Base-by-base conservation (phyloP, 2,113 vertebrate species). In the Nothocercus nigrocapillus region DNA sequence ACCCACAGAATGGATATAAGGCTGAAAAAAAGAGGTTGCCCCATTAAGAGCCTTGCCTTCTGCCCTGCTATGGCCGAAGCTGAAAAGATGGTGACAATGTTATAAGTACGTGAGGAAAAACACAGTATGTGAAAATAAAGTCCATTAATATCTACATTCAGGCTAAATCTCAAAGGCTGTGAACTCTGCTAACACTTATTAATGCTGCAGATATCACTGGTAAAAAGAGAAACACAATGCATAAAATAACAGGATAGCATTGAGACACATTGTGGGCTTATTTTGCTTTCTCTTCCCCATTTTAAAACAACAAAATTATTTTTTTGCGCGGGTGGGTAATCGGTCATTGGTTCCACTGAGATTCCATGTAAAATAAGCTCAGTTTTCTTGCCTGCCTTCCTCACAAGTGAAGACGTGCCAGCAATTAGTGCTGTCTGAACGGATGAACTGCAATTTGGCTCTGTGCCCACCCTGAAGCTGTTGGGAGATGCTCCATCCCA, bases 1-100 rank as follows among this genome's bases (percentile, higher is more conserved):
- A 63, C 94, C 11, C 87, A 98, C 94, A 72, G 98, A 97, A 75
- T 99, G 98, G 69, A 98, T 93, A 20, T 98, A 99, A 1, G 98
- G 98, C 98, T 99, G 95, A 13, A 95, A 95, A 92, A 70, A 82
- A 61, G 42, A 90, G 16, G 38, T 79, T 66, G 38, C 58, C 63
- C 53, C 32, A 13, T 91, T 20, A 62, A 20, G 21, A 93, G 53
- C 32, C 17, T 73, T 69, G 58, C 62, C 25, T 85, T 56, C 28
- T 25, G n/a, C 59, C 44, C 47, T 73, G 0, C 53, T 51, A 5
- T 0, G 7, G 61, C 42, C 63, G 81, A 58, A 63, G 38, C 45
- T 27, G 77, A 45, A 72, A 18, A 47, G 75, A 6, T 30, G 76
- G 36, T 47, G 64, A 30, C 40, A 61, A n/a, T 2, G n/a, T 44